Evolutionary conservation across 2,113 vertebrate genomes (phyloP).

Genomic region (Garra rufa): DNA sequence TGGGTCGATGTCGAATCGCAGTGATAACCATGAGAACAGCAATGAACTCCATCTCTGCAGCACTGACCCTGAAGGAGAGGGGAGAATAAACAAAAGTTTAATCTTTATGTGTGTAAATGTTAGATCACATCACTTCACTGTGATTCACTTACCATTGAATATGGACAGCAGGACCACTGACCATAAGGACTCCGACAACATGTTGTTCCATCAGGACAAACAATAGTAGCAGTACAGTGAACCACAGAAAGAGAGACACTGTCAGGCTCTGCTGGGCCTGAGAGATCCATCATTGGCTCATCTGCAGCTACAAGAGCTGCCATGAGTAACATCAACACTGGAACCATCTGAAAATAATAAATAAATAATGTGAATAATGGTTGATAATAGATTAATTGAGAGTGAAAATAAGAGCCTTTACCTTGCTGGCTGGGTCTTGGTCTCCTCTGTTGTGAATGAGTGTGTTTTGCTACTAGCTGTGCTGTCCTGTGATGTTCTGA

Average conservation of each 20-base stretch:
- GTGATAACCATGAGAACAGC: slow-evolving; percentile 64
- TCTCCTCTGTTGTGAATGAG: too few relatives aligned
- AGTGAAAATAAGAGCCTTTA: background rate
- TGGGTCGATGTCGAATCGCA: slow-evolving; percentile 59
- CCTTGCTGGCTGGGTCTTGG: background rate
- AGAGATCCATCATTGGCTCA: too few relatives aligned
- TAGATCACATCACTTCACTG: background rate
- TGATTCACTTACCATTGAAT: slow-evolving; percentile 59
- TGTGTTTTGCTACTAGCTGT: background rate
- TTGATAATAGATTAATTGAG: background rate
- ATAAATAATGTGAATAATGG: background rate
- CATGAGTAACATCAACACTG: slow-evolving; percentile 57
- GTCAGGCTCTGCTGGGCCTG: background rate
- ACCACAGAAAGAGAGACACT: slow-evolving; percentile 41
- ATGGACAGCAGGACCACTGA: slow-evolving; percentile 62
- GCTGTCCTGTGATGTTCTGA: background rate
- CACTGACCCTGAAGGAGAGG: slow-evolving; percentile 63
- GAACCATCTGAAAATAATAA: slow-evolving; percentile 65
- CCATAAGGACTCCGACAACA: slow-evolving; percentile 65
- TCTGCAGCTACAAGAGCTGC: slow-evolving; percentile 46
- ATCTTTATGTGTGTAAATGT: background rate
- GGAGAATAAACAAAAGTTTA: background rate
- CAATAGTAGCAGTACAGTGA: slow-evolving; percentile 51
- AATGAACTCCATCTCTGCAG: slow-evolving; percentile 68
- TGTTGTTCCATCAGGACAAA: slow-evolving; percentile 60